Base-by-base conservation (phyloP, 1,140 invertebrate species). In the Ooceraea biroi region DNA sequence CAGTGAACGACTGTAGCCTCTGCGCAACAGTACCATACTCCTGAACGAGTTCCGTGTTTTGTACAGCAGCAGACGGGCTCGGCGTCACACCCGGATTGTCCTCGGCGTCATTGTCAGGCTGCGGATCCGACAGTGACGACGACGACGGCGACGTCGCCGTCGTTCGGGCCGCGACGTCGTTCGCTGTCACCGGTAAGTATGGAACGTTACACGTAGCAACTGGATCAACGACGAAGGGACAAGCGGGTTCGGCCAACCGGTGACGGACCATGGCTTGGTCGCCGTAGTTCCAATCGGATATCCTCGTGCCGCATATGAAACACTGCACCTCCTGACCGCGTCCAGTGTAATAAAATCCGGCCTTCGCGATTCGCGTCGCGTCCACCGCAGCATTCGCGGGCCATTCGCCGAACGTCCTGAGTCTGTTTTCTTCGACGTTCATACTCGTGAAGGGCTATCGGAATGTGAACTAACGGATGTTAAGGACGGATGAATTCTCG, bases 281-380 rank as follows among this genome's bases (percentile, higher is more conserved):
- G 4, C 96, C 96, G 92, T 96, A 97, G 85, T 97, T 95, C 97
- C 97, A 98, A 80, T 97, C 95, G 0, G 96, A 95, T 87, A 98
- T 96, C 92, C 95, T 95, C n/a, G 95, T 93, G 46, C 96, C 95
- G 93, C 97, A 98, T 83, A 95, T 95, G 89, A 97, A 97, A 92
- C 97, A 98, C 91, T 97, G 95, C 3, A 97, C 97, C 89, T 97
- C 96, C 14, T 96, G 93, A 46, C 94, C 96, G 83, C 94, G 93
- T 19, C 97, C 96, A 1, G 96, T 96, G 63, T 96, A 97, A 91
- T 96, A 98, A 94, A 98, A 98, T 12, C 98, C 98, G 57, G 97
- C 97, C 91, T 96, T 96, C 2, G 97, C 97, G 86, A 98, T 95
- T 90, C 96, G 94, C 50, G 94, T 90, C 17, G 96, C 93, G 90